Evolutionary conservation across 1,140 invertebrate genomes (phyloP), one percentile per base, ranked within the genome.

Genomic region (Heliconius himera): DNA sequence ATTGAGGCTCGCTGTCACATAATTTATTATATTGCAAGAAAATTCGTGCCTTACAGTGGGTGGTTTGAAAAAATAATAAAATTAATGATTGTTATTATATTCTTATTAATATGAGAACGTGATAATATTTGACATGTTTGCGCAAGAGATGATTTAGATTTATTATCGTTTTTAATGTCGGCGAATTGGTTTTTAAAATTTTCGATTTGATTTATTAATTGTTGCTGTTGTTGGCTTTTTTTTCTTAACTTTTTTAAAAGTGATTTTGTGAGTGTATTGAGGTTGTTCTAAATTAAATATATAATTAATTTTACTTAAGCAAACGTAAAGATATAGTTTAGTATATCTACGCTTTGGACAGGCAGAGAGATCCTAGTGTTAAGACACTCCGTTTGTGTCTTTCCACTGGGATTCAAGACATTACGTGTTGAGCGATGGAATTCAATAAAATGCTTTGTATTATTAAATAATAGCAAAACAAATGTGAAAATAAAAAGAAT

Each of bases 21-120:
- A 70, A 77, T 77, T 77, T 41, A 77, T 77, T 77, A 77, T 77
- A 77, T 77, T 72, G 70, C 46, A 77, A 77, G 76, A 75, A 75
- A 79, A 79, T 71, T 79, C 78, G 78, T 79, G 78, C 73, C 20
- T 46, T 75, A 71, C 46, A 49, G 78, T 79, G 74, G 78, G 78
- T 79, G 66, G 66, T 36, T 54, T 79, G 41, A 41, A 60, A n/a
- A 75, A 75, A 71, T 66, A 73, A 36, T 78, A 77, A 36, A 36
- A 73, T 78, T 78, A 78, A 73, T 78, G 33, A 78, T 78, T 60
- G 46, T 20, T 5, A 78, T 73, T 78, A 49, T 77, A 41, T 51
- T 71, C 76, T 54, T 70, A 77, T 77, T 70, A 77, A 77, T 77
- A 77, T 77, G 66, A 46, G 70, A 77, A 77, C 76, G 76, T 77